Base-by-base conservation (phyloP, 2,113 vertebrate species). In the Etheostoma spectabile region DNA sequence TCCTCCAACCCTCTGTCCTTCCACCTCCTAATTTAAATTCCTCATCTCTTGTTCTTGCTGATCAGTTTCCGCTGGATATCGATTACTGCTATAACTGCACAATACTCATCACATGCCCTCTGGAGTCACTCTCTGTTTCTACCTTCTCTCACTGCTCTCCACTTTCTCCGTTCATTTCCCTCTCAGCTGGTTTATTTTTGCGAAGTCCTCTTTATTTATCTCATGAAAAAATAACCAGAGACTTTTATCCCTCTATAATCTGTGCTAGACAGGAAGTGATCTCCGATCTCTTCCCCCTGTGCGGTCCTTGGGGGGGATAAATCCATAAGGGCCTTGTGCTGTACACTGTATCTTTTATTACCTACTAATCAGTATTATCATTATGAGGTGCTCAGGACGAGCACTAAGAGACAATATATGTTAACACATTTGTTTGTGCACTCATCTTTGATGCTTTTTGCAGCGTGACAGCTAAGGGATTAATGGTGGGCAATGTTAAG, bases 11-110 rank as follows among this genome's bases (percentile, higher is more conserved):
- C 19, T 80, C 45, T 18, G 27, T 67, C 65, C 64, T 51, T 71
- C 77, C 53, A 64, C 72, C 73, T 27, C 55, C 79, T 82, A 77
- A 75, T 89, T 79, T 85, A 62, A 78, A 77, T 83, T 82, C 80
- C 62, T 87, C 35, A 60, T 84, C 57, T 69, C 68, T 53, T 30
- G 38, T 8, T 64, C 53, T 85, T 75, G 80, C 91, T 88, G 87
- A 91, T 92, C 91, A 88, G 82, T 91, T 90, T 90, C 88, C 74
- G 64, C 81, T 83, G 62, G 68, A 77, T 91, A 92, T 92, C 8
- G 83, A 89, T 93, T 90, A 81, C 80, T 85, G 79, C 87, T 88
- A 82, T 74, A 91, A 85, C 84, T 86, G 90, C 86, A 82, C 86
- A 83, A 53, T 49, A 7, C 70, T 60, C 74, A 80, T 83, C 84